These are phyloP conservation scores for Vanacampus margaritifer DNA, from an alignment of 2,113 vertebrate species.

Conservation along the genomic window DNA sequence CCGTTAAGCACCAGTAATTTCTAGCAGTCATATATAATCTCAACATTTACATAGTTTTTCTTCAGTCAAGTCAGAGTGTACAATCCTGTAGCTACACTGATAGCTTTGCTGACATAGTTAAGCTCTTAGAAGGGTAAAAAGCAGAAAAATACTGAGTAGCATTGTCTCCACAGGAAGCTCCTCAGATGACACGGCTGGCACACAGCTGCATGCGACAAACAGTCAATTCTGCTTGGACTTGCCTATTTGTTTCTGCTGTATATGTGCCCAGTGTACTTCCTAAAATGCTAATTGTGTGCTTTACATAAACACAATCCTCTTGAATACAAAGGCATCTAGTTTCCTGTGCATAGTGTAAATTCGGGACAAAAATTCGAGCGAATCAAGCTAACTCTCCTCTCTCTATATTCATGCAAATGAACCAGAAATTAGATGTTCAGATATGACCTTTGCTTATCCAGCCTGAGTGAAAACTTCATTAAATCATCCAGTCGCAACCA, in stretches of 20 bases:
- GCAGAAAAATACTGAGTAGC: not conserved
- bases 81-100: not conserved
- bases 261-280: not conserved
- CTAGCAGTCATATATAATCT: not conserved
- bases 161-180: not conserved
- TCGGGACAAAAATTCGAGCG: not conserved
- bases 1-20: not conserved
- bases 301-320: not conserved
- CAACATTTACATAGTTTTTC: not conserved
- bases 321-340: not conserved
- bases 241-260: not conserved
- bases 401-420: not conserved
- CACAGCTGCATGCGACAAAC: conserved; percentile 5
- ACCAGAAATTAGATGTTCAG: not conserved
- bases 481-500: not conserved
- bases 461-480: not conserved
- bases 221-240: not conserved
- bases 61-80: not conserved
- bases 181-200: not conserved
- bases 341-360: not conserved
- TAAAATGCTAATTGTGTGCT: not conserved
- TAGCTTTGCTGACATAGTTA: not conserved
- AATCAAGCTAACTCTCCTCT: not conserved
- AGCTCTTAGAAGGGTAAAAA: not conserved
- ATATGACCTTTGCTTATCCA: not conserved